Base-by-base conservation (phyloP, 2,797 vertebrate species). In the Macrochelys suwanniensis region DNA sequence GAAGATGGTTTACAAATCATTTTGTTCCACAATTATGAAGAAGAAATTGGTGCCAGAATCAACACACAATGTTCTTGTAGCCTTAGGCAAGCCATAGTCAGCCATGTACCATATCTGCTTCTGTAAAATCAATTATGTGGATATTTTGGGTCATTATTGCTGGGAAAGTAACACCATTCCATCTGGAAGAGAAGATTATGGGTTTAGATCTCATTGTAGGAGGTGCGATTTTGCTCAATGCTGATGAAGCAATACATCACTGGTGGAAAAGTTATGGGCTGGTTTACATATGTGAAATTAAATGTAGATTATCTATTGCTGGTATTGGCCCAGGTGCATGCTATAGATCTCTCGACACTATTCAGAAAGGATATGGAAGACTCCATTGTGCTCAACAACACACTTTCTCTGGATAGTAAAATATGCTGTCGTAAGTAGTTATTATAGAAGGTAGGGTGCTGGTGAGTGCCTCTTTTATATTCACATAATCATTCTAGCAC, bases 401-500 rank as follows among this genome's bases (percentile, higher is more conserved):
- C 54, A 77, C 53, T 71, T 71, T 42, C 37, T n/a, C 25, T 68
- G 59, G 13, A 92, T 89, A 93, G 37, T 94, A 92, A 88, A 90
- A 84, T 84, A 56, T 71, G 25, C 88, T 94, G 83, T 59, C 90
- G 81, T 57, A 87, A 79, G 77, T 84, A 59, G 12, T 61, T 79
- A 56, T 78, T 91, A 71, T 74, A 89, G 89, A 88, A 93, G 82
- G 76, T 94, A 85, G 84, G 78, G 89, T 92, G 83, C 87, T 5
- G 0, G 42, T 80, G 91, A 91, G 57, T 94, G 88, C 91, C 91
- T 97, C 97, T 97, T 98, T 95, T 95, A 93, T 95, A 85, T 92
- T 94, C 90, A 87, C 82, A 90, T 11, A 86, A 50, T 82, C 23
- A 3, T 95, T 97, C 96, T 90, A 95, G 94, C 96, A 93, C 86